phyloP scores from a whole-genome alignment of 2,888 invertebrate genomes.

The Pimpla rufipes region DNA sequence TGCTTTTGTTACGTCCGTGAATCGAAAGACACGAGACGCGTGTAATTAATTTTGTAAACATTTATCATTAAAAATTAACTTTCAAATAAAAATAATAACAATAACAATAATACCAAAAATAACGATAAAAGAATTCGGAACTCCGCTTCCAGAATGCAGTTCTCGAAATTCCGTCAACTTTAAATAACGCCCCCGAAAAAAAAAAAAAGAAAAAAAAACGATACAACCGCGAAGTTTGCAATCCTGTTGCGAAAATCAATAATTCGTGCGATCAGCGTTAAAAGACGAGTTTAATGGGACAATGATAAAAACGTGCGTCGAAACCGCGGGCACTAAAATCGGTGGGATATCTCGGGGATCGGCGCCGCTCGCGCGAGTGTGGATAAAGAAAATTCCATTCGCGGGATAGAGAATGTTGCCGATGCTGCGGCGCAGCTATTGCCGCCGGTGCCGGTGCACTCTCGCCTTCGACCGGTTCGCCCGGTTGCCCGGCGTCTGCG shows the following conservation, averaged over 20 bases:
- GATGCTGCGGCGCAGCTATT: constrained; percentile 62
- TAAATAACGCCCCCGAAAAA: too few species aligned
- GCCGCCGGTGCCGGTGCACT: constrained; percentile 60
- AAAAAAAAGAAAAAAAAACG: too few species aligned
- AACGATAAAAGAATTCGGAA: too few species aligned
- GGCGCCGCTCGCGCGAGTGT: constrained; percentile 1
- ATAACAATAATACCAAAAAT: too few species aligned
- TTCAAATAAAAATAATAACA: too few species aligned
- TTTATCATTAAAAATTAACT: too few species aligned
- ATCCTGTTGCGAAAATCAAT: neutral
- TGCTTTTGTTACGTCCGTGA: too few species aligned
- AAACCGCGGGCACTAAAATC: constrained; percentile 20
- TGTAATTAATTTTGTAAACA: too few species aligned
- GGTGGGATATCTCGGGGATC: neutral
- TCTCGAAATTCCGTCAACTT: too few species aligned
- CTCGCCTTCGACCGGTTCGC: constrained; percentile 67
- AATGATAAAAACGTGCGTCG: neutral
- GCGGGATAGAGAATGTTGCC: constrained; percentile 27
- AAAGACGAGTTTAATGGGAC: neutral
- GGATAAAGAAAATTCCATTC: constrained; percentile 57
- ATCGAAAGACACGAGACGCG: too few species aligned
- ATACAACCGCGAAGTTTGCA: neutral
- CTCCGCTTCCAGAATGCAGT: too few species aligned
- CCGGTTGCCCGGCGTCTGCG: constrained; percentile 28
- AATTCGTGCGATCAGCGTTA: neutral